Conservation (phyloP, 2,797 vertebrate genomes). For the Gobio occitaniae region DNA sequence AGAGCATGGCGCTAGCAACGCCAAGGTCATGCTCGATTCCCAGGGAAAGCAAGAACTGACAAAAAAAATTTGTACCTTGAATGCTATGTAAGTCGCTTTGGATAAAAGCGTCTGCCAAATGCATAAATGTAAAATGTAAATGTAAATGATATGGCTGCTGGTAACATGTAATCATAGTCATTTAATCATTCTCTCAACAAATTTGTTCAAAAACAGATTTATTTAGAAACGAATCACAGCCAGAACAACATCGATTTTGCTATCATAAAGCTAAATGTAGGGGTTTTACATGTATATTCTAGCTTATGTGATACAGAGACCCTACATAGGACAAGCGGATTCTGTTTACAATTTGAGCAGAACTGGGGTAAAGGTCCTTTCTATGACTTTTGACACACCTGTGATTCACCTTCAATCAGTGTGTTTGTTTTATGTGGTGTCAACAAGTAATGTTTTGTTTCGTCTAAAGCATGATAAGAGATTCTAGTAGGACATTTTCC, state of each 20-base stretch:
- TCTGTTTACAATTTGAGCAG: neutral
- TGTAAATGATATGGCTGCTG: too few relatives aligned
- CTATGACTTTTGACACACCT: constrained; percentile 50
- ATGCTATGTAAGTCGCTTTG: too few relatives aligned
- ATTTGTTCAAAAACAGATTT: too few relatives aligned
- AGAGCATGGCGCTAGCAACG: too few relatives aligned
- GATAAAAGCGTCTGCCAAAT: too few relatives aligned
- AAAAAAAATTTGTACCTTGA: too few relatives aligned
- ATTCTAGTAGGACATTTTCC: neutral
- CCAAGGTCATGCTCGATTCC: too few relatives aligned
- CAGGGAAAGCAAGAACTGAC: too few relatives aligned
- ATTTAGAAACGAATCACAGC: neutral
- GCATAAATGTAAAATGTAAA: too few relatives aligned
- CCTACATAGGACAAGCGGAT: neutral
- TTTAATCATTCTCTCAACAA: too few relatives aligned
- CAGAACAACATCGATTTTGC: neutral
- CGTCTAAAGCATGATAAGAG: constrained; percentile 40
- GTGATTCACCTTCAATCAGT: constrained; percentile 29
- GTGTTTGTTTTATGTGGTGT: constrained; percentile 38
- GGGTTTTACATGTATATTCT: too few relatives aligned
- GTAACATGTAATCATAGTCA: too few relatives aligned
- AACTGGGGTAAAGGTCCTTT: neutral
- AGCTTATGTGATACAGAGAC: neutral
- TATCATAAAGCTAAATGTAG: neutral
- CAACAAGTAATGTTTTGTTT: constrained; percentile 31